Conservation (phyloP, 92 coral and sea anemone genomes). For the Galaxea fascicularis region DNA sequence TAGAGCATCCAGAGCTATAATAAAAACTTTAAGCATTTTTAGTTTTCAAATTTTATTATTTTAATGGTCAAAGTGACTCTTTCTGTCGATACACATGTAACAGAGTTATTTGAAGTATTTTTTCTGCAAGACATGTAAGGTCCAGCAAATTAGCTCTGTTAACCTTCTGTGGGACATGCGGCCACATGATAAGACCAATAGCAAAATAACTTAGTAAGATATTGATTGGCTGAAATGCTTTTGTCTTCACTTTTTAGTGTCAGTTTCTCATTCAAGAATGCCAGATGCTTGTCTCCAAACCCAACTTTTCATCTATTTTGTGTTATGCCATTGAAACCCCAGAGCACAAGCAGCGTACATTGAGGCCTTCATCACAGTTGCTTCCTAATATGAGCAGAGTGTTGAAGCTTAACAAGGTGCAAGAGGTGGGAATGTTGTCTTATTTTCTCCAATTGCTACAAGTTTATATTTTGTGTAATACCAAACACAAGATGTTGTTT, state of each 20-base stretch:
- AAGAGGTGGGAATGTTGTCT: conserved; percentile 75
- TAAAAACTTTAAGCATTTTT: too few species aligned
- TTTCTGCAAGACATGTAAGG: background rate
- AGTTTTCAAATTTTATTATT: too few species aligned
- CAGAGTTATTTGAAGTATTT: background rate
- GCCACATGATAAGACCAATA: background rate
- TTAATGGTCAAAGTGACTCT: too few species aligned
- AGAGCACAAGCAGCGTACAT: conserved; percentile 92
- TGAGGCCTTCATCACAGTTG: conserved; percentile 89
- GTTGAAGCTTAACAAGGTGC: conserved; percentile 91
- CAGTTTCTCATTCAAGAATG: conserved; percentile 95
- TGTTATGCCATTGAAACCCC: conserved; percentile 98
- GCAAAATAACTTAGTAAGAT: background rate
- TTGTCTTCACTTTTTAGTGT: conserved; percentile 59
- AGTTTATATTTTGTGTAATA: too few species aligned
- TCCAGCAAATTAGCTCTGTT: too few species aligned
- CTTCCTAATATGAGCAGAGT: conserved; percentile 90
- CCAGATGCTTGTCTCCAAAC: conserved; percentile 88
- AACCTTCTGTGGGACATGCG: too few species aligned
- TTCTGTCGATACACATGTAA: too few species aligned
- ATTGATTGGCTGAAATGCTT: background rate
- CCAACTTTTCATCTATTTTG: conserved; percentile 92
- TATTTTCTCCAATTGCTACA: too few species aligned
- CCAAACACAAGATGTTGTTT: too few species aligned
- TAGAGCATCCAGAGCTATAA: too few species aligned